Base-by-base conservation (phyloP, 2,888 invertebrate genomes). In the Dione juno region DNA sequence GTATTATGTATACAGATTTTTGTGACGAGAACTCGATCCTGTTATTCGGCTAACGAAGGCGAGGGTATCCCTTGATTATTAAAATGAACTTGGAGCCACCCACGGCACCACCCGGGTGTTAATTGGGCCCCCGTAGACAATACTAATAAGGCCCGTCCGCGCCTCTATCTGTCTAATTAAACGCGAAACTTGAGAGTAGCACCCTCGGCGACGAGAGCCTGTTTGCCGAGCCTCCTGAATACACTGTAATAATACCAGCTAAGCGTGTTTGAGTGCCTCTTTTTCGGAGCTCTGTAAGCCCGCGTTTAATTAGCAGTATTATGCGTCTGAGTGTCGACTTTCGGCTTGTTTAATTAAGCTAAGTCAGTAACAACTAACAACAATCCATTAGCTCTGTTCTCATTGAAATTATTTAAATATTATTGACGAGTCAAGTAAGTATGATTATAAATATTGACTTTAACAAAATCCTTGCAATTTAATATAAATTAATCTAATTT, bases 71-170 rank as follows among this genome's bases (percentile, higher is more conserved):
- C 88, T 90, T 91, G 90, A 91, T 93, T 92, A 92, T 92, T 90
- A 92, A 92, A 93, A 90, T 88, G 89, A 90, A 88, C 86, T 88
- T 83, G 85, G 85, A 83, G 82, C 91, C 90, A 88, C 89, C 91
- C 89, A 88, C 89, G 85, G 86, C 84, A 86, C 84, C 89, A 81
- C 86, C 88, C 86, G 86, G 87, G 93, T 90, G 93, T 92, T 93
- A 92, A 92, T 93, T 93, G 92, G 92, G 92, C 92, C 90, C 90
- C 92, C 91, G 92, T 91, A 93, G 92, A 93, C 92, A 93, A 93
- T 93, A 92, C 92, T 93, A 93, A 93, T 93, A 93, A 93, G 92
- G 89, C 90, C 87, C 89, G 92, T 90, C 90, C 92, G 92, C 90
- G 92, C 89, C 86, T 92, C 92, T 92, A 92, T 92, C 92, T 90